Evolutionary conservation across 2,113 vertebrate genomes (phyloP).

Genomic region (Antennarius striatus): DNA sequence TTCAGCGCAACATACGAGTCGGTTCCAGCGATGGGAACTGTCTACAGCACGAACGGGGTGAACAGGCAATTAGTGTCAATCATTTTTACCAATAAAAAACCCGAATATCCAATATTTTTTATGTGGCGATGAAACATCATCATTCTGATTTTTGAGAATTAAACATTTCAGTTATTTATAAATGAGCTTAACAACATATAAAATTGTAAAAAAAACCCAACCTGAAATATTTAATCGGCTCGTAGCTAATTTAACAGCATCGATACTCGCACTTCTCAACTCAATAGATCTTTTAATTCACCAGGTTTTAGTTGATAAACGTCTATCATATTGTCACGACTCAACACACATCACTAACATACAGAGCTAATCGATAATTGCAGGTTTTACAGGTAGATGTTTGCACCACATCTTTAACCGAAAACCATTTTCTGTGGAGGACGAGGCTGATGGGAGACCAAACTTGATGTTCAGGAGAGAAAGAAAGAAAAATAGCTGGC

Average conservation of each 20-base stretch:
- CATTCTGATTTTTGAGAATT: slow-evolving; percentile 13
- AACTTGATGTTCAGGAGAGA: slow-evolving; percentile 76
- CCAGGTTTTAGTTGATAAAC: slow-evolving; percentile 6
- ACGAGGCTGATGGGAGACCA: slow-evolving; percentile 64
- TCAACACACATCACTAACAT: slow-evolving; percentile 24
- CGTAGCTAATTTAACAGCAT: too few relatives aligned
- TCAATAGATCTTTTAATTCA: not conserved
- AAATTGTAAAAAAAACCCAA: too few relatives aligned
- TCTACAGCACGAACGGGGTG: not conserved
- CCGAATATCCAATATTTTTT: slow-evolving; percentile 1
- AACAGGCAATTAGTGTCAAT: slow-evolving; percentile 24
- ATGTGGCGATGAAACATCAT: not conserved
- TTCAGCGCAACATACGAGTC: not conserved
- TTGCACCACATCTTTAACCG: slow-evolving; percentile 33
- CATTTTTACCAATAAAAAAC: not conserved
- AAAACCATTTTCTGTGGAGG: slow-evolving; percentile 38
- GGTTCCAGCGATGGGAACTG: not conserved
- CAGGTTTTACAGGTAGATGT: slow-evolving; percentile 15
- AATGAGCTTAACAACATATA: too few relatives aligned
- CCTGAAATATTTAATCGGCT: too few relatives aligned
- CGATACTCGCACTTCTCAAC: too few relatives aligned
- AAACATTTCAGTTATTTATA: not conserved
- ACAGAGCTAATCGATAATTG: slow-evolving; percentile 33
- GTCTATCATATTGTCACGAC: slow-evolving; percentile 1
- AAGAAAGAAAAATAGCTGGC: slow-evolving; percentile 75